A percentile compares a stretch with the other conserved stretches of the same genome.
Conservation (phyloP, 2,888 invertebrate species). For the Diplazon laetatorius region DNA sequence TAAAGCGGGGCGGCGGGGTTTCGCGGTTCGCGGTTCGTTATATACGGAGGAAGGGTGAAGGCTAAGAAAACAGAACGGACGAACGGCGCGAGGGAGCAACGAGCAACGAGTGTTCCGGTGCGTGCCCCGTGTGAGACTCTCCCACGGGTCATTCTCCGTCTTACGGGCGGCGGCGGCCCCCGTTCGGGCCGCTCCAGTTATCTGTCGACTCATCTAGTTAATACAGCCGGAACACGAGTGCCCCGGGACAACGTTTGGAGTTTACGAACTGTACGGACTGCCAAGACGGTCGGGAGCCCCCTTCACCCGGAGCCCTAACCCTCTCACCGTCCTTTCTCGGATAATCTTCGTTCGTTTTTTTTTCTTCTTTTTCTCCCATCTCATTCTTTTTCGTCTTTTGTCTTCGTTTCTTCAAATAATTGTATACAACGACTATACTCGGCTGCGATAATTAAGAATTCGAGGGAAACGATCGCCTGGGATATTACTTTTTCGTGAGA, state of each 20-base stretch:
- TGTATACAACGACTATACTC: background rate
- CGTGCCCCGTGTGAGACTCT: conserved; percentile 80
- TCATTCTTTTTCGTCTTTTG: background rate
- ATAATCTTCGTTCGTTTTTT: background rate
- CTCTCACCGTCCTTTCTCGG: background rate
- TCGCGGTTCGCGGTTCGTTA: conserved; percentile 46
- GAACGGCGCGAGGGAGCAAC: conserved; percentile 44
- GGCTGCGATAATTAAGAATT: conserved; percentile 12
- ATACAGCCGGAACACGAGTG: conserved; percentile 56
- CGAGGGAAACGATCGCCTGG: background rate
- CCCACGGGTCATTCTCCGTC: conserved; percentile 75
- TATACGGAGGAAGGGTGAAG: conserved; percentile 60
- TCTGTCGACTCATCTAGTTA: conserved; percentile 68
- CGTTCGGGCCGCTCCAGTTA: conserved; percentile 61
- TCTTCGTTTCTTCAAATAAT: background rate
- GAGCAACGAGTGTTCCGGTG: conserved; percentile 77
- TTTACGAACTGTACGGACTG: conserved; percentile 42
- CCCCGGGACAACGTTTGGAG: conserved; percentile 17
- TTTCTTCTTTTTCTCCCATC: background rate
- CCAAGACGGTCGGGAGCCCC: conserved; percentile 36
- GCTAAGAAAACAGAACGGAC: conserved; percentile 45
- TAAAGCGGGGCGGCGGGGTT: conserved; percentile 20
- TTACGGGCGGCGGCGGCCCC: conserved; percentile 24
- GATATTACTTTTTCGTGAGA: background rate
- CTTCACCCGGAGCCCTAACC: conserved; percentile 28